Evolutionary conservation across 1,140 invertebrate genomes (phyloP).

Genomic region (Teleopsis dalmanni): DNA sequence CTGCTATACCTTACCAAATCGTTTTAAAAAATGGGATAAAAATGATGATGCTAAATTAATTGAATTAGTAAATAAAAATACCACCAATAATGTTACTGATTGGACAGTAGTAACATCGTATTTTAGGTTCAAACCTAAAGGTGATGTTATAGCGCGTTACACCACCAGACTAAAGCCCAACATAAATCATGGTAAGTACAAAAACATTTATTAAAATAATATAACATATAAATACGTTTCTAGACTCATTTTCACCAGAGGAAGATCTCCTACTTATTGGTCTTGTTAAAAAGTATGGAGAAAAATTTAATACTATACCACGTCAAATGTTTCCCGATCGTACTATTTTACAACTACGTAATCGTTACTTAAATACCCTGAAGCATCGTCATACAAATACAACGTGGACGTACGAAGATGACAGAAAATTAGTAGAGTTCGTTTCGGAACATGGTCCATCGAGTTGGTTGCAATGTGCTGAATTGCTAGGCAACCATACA

Average conservation of each 20-base stretch:
- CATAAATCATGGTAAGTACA: constrained; percentile 33
- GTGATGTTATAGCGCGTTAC: constrained; percentile 56
- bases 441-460: constrained; percentile 35
- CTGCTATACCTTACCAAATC: constrained; percentile 20
- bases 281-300: constrained; percentile 54
- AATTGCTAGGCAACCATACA: constrained; percentile 41
- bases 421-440: constrained; percentile 41
- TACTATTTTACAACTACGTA: constrained; percentile 48
- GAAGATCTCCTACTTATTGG: constrained; percentile 56
- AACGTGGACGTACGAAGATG: constrained; percentile 46
- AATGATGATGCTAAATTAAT: constrained; percentile 53
- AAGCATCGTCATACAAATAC: constrained; percentile 36
- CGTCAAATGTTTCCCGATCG: constrained; percentile 48
- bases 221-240: constrained; percentile 11
- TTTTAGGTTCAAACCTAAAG: constrained; percentile 54
- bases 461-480: constrained; percentile 46
- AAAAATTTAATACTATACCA: constrained; percentile 50
- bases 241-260: constrained; percentile 46
- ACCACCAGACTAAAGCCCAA: constrained; percentile 37
- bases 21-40: constrained; percentile 48
- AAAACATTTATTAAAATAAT: constrained; percentile 2
- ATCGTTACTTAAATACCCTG: constrained; percentile 47
- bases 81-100: constrained; percentile 54
- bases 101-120: constrained; percentile 55
- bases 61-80: constrained; percentile 49